Evolutionary conservation across 1,140 invertebrate species (phyloP), one percentile per base, ranked within the genome.

Genomic region (Vanessa atalanta): DNA sequence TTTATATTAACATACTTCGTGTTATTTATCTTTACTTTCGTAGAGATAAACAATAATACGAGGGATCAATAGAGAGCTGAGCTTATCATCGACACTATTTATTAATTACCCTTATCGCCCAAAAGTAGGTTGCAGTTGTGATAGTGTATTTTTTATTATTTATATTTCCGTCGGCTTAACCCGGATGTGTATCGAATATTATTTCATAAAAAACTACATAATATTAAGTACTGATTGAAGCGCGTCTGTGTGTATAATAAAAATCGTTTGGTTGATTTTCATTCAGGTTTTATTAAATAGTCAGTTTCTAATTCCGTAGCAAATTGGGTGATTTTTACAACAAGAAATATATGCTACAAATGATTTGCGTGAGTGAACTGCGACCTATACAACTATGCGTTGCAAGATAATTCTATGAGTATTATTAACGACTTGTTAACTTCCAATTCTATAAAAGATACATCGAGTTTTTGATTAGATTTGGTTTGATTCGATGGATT

Each of bases 61-160:
- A 72, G 55, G 67, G 73, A 81, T 82, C 80, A 78, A 79, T 66
- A 67, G 68, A 65, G 73, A 76, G 65, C 73, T 87, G 73, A 76
- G 65, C 73, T 87, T 88, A 88, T 88, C 85, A 61, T 72, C 80
- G 83, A 82, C 83, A 86, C 79, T 79, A 84, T 87, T 88, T 80
- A 86, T 84, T 87, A 87, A 86, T 84, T 81, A 79, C 48, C 57
- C 69, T 86, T 86, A 89, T 87, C 88, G 78, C 55, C 51, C 26
- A 72, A 80, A 87, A 83, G 65, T 88, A 76, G 84, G 82, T 88
- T 83, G 80, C 70, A 31, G 48, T 43, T 74, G 7, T 74, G 73
- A 70, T 75, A 75, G 20, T 37, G 7, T 70, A 16, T 66, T 48
- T 69, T 20, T 70, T 55, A 70, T 65, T 63, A 71, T 60, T 43